These are phyloP conservation scores for Solenopsis fugax DNA, from an alignment of 1,140 invertebrate species.

Conservation along the genomic window DNA sequence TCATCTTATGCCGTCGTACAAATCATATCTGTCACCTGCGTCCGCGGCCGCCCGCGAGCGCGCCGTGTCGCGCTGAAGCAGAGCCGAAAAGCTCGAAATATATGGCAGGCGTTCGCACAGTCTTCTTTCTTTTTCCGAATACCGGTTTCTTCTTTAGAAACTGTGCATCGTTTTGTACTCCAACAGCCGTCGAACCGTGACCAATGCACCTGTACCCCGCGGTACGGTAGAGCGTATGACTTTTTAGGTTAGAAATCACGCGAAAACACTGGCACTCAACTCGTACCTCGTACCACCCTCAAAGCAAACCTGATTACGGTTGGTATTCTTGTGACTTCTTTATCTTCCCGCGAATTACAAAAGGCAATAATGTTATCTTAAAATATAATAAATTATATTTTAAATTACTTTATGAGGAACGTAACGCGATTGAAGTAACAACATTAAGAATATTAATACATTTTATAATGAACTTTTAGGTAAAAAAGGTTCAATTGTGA, in stretches of 20 bases:
- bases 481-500: conserved; percentile 33
- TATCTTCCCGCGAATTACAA: background rate
- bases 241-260: background rate
- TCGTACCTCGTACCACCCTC: background rate
- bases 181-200: background rate
- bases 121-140: background rate
- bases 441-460: conserved; percentile 20
- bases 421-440: background rate
- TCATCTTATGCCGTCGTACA: conserved; percentile 75
- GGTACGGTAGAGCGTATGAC: background rate
- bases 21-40: conserved; percentile 43
- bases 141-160: background rate
- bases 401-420: background rate
- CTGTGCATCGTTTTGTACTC: background rate
- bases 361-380: background rate
- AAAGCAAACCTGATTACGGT: background rate
- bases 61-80: background rate
- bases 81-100: background rate
- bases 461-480: conserved; percentile 34
- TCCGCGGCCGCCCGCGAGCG: background rate
- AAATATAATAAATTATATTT: background rate
- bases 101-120: background rate
- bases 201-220: background rate
- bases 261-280: background rate
- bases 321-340: background rate